Conservation (phyloP, 2,797 vertebrate species). For the Danio albolineatus region DNA sequence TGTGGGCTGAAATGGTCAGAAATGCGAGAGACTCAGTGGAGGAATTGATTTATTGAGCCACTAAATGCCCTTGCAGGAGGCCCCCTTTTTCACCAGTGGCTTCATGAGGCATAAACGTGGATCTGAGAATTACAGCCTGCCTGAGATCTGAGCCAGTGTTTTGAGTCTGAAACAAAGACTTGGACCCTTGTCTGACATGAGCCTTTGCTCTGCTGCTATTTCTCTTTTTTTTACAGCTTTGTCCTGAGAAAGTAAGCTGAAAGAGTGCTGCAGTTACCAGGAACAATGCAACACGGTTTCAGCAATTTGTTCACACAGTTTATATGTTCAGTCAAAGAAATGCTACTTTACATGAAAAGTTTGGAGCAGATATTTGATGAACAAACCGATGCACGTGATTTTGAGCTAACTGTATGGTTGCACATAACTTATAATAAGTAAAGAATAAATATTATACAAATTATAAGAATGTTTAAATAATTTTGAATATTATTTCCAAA, state of each 20-base stretch:
- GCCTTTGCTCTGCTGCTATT: slow-evolving; percentile 1
- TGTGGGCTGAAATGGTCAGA: not conserved
- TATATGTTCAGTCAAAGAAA: not conserved
- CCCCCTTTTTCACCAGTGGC: not conserved
- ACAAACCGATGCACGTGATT: not conserved
- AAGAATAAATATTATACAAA: too few species aligned
- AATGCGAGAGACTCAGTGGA: not conserved
- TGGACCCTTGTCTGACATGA: slow-evolving; percentile 4
- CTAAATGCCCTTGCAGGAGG: not conserved
- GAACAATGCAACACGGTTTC: slow-evolving; percentile 1
- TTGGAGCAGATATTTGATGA: not conserved
- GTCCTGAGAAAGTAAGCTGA: not conserved
- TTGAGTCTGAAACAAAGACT: slow-evolving; percentile 16
- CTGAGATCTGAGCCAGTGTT: slow-evolving; percentile 1
- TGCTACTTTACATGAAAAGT: not conserved
- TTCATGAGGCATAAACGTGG: slow-evolving; percentile 9
- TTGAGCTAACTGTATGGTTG: not conserved
- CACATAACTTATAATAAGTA: not conserved
- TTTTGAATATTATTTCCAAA: not conserved
- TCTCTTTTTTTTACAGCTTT: not conserved
- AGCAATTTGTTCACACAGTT: not conserved
- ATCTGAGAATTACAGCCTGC: not conserved
- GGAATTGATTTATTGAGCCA: slow-evolving; percentile 9
- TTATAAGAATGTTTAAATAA: not conserved
- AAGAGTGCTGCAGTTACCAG: slow-evolving; percentile 6